Evolutionary conservation across 2,113 vertebrate genomes (phyloP).

Genomic region (Chionodraco myersi): DNA sequence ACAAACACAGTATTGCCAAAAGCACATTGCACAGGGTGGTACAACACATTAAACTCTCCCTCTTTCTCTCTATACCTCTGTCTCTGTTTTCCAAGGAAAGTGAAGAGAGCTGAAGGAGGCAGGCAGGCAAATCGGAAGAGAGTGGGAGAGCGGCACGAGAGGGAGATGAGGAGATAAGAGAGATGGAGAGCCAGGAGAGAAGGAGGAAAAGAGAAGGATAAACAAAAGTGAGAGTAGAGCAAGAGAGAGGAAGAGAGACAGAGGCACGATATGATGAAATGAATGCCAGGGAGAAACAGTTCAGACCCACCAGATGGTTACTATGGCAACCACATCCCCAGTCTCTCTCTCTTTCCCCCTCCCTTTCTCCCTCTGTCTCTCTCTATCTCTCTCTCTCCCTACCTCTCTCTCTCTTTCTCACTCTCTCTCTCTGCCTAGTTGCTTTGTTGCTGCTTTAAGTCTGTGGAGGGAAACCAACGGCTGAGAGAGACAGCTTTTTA

Average conservation of each 20-base stretch:
- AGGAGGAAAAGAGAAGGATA: slow-evolving; percentile 55
- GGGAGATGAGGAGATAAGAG: slow-evolving; percentile 65
- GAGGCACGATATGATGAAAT: slow-evolving; percentile 77
- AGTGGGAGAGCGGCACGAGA: slow-evolving; percentile 43
- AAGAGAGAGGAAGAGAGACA: slow-evolving; percentile 58
- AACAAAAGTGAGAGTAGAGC: slow-evolving; percentile 61
- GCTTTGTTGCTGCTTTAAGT: slow-evolving; percentile 77
- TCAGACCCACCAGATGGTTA: slow-evolving; percentile 81
- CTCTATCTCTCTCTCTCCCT: slow-evolving; percentile 33
- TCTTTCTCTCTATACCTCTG: slow-evolving; percentile 1
- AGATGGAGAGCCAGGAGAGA: slow-evolving; percentile 52
- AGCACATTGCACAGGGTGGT: too few relatives aligned
- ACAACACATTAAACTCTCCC: not conserved
- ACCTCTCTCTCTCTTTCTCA: slow-evolving; percentile 4
- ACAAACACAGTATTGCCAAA: too few relatives aligned
- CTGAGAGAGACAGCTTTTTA: slow-evolving; percentile 59
- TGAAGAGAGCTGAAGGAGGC: slow-evolving; percentile 27
- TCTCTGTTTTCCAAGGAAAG: slow-evolving; percentile 45
- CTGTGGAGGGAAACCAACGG: slow-evolving; percentile 69
- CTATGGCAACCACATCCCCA: slow-evolving; percentile 81
- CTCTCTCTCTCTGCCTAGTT: slow-evolving; percentile 60
- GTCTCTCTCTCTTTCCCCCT: slow-evolving; percentile 55
- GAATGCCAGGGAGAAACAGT: slow-evolving; percentile 76
- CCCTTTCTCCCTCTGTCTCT: slow-evolving; percentile 49
- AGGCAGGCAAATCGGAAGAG: slow-evolving; percentile 16